Evolutionary conservation across 2,888 invertebrate species (phyloP), one percentile per base, ranked within the genome.

Genomic region (Drosophila mulleri): DNA sequence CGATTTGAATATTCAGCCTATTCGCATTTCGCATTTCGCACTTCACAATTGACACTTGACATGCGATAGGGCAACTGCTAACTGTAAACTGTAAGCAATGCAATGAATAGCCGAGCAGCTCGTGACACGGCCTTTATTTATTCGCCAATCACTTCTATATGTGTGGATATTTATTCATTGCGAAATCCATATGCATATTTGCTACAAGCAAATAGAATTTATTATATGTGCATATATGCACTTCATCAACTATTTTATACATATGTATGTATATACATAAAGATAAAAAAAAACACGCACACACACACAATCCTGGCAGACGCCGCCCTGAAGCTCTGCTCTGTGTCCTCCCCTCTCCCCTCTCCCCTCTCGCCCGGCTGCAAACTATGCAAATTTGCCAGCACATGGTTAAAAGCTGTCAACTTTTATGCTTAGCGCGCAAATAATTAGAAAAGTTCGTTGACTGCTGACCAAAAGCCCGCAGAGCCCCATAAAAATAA

Each of bases 371-470:
- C 32, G 52, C 45, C 50, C 39, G 57, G 44, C 67, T 71, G 56
- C 67, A 65, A 73, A 73, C 78, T 76, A 78, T 73, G 74, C 75
- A 76, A 68, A 76, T 78, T 68, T 59, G 41, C 50, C 67, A 74
- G 52, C 76, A 78, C 65, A 77, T 78, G 74, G 75, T 69, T 62
- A 78, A 78, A 78, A 78, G 63, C 75, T 75, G 79, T 70, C 80
- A 78, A 79, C 80, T 78, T 78, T 78, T 75, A 71, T 79, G 75
- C 80, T 79, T 78, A 72, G 64, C 81, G 78, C 69, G 74, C 80
- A 78, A 80, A 80, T 80, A 80, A 80, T 80, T 80, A 78, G 81
- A 80, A 80, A 80, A 80, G 78, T 80, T 80, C 69, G 74, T 60
- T 71, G 80, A 78, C 67, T 67, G 75, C 57, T 76, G 76, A 68